A percentile compares a stretch with the other conserved stretches of the same genome.
Evolutionary conservation across 2,113 vertebrate genomes (phyloP).

Genomic region (Cyphomyrus discorhynchus): DNA sequence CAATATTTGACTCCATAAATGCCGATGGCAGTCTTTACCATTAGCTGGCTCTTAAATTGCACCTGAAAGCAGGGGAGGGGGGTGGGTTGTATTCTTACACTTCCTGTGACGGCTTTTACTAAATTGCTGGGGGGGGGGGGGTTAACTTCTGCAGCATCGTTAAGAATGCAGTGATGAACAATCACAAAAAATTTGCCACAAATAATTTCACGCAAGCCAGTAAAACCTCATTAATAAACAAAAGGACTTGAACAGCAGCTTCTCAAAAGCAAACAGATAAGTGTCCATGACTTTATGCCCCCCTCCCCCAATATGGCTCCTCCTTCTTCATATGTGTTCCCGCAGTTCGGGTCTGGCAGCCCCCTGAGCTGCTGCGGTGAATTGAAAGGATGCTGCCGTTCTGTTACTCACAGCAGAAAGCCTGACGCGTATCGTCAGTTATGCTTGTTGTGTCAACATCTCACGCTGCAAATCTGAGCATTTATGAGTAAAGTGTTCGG

Average conservation of each 20-base stretch:
- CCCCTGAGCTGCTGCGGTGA: not conserved
- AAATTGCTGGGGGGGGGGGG: not conserved
- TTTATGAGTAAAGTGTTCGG: not conserved
- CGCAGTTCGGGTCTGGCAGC: not conserved
- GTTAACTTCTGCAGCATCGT: not conserved
- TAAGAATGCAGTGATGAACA: not conserved
- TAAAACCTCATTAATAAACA: not conserved
- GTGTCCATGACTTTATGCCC: not conserved
- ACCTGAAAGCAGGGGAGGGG: not conserved
- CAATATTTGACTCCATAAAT: constrained; percentile 11
- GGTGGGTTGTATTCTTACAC: not conserved
- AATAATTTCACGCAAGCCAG: not conserved
- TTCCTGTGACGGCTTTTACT: not conserved
- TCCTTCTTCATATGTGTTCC: not conserved
- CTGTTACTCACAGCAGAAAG: not conserved
- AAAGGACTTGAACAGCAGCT: no score
- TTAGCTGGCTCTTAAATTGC: not conserved
- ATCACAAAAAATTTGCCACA: not conserved
- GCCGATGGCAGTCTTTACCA: not conserved
- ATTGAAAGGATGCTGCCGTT: not conserved
- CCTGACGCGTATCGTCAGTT: not conserved
- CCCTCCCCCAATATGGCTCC: not conserved
- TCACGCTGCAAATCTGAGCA: not conserved
- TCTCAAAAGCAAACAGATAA: not conserved
- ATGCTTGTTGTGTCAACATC: not conserved